A percentile compares a stretch with the other conserved stretches of the same genome.
Evolutionary conservation across 2,888 invertebrate genomes (phyloP).

Genomic region (Drosophila paracracens): DNA sequence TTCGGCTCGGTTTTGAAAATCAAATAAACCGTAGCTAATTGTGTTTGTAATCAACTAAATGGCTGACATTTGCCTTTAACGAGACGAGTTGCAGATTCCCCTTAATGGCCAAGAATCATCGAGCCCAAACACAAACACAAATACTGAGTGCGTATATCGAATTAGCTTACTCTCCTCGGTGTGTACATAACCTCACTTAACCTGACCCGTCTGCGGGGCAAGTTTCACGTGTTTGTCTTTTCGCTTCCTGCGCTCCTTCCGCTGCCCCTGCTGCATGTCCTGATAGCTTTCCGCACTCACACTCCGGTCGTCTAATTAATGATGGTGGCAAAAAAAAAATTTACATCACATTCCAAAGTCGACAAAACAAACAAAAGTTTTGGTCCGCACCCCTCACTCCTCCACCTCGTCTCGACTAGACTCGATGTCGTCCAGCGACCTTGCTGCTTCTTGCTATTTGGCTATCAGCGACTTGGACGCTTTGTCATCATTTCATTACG

Average conservation of each 20-base stretch:
- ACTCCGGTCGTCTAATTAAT: slow-evolving; percentile 65
- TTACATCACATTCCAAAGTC: slow-evolving; percentile 62
- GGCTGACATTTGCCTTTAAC: slow-evolving; percentile 68
- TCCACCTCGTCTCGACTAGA: slow-evolving; percentile 19
- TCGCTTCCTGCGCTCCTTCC: slow-evolving; percentile 5
- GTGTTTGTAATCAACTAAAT: slow-evolving; percentile 80
- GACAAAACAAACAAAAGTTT: slow-evolving; percentile 64
- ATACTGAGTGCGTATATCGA: slow-evolving; percentile 22
- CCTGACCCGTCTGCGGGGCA: slow-evolving; percentile 27
- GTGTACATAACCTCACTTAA: slow-evolving; percentile 67
- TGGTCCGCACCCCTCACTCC: background rate
- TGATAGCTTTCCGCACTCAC: slow-evolving; percentile 42
- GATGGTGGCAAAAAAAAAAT: slow-evolving; percentile 55
- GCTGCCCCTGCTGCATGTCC: slow-evolving; percentile 16
- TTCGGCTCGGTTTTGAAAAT: slow-evolving; percentile 61
- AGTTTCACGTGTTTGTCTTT: slow-evolving; percentile 13
- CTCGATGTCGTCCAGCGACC: slow-evolving; percentile 27
- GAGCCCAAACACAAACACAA: slow-evolving; percentile 47
- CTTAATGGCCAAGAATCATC: slow-evolving; percentile 24
- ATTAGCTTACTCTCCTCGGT: slow-evolving; percentile 15
- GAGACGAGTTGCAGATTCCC: slow-evolving; percentile 34
- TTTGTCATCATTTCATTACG: slow-evolving; percentile 78
- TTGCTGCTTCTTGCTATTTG: slow-evolving; percentile 19
- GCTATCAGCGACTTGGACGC: slow-evolving; percentile 65
- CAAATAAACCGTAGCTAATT: slow-evolving; percentile 77